phyloP scores from a whole-genome alignment of 2,113 vertebrate species.

The Chloropsis hardwickii region DNA sequence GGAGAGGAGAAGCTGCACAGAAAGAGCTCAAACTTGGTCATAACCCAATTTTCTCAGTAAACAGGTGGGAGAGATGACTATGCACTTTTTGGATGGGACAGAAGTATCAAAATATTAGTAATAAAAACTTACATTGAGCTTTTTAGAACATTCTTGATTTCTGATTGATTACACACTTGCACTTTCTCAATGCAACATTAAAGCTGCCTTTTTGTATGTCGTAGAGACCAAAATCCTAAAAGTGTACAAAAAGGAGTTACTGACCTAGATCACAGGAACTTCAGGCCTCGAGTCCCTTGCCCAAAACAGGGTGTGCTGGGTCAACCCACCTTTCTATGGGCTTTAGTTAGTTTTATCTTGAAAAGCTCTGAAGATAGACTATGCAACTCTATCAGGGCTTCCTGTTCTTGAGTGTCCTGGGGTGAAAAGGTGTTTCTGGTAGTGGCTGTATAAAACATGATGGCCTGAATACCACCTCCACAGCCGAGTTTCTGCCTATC shows the following conservation, averaged over 20 bases:
- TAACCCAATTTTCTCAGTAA: not conserved
- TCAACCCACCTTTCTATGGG: not conserved
- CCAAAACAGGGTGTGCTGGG: not conserved
- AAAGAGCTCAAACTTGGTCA: not conserved
- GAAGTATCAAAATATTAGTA: not conserved
- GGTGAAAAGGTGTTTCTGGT: not conserved
- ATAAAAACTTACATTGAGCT: not conserved
- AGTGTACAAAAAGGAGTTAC: not conserved
- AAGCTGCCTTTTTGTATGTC: not conserved
- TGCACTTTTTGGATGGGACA: not conserved
- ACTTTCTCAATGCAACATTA: not conserved
- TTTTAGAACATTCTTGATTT: not conserved
- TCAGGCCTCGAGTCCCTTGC: not conserved
- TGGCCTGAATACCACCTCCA: not conserved
- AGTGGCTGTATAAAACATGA: not conserved
- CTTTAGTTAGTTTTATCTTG: not conserved
- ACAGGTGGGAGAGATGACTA: fast-evolving
- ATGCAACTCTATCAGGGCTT: not conserved
- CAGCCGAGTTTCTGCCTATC: not conserved
- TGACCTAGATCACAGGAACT: not conserved
- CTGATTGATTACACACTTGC: not conserved
- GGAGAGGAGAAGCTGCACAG: not conserved
- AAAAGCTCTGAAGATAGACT: not conserved
- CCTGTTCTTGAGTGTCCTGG: not conserved
- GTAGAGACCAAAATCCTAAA: not conserved